Evolutionary conservation across 2,888 invertebrate species (phyloP), one percentile per base, ranked within the genome.

Genomic region (Matsumyia berberina): DNA sequence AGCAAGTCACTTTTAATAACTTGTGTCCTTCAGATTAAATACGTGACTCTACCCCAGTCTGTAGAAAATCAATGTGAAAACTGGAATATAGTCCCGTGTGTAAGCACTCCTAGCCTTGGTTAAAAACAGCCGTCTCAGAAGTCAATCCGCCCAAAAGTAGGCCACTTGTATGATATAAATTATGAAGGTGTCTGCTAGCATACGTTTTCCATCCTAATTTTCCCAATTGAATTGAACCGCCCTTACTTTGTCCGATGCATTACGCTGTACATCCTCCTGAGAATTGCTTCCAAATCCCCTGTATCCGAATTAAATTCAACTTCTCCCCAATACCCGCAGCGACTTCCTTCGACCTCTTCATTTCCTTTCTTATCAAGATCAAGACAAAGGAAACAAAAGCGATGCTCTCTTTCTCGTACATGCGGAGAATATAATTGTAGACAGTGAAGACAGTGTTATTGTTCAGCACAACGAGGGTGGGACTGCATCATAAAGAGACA

Each of bases 361-460:
- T 58, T 29, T 66, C 51, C 46, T 31, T 24, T 31, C 17, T n/a
- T 57, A 55, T 58, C 76, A 58, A 31, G 67, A 67, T 58, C 67
- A 58, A 67, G 37, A 57, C 49, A 51, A 37, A 24, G 9, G 33
- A 39, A 31, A 67, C 35, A 66, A 60, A 76, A 39, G 17, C 7
- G 29, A 49, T 17, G 39, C 29, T n/a, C 37, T 17, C 7, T n/a
- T 29, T 17, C 7, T 2, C 15, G 0, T 42, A 7, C 17, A 11
- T 49, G 49, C 7, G 12, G 9, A 24, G 60, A 57, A 37, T 19
- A 33, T 33, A 31, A 24, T 31, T 55, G 9, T 12, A 9, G 11
- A 33, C 51, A 17, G 9, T 31, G 31, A 55, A 55, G 64, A 44
- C 57, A 17, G 55, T 58, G n/a, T 55, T 69, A 66, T 37, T 37